Percentiles rank a stretch among this genome's conserved stretches.
These are phyloP conservation scores for Trichechus manatus DNA, from an alignment of 2,113 vertebrate genomes.

Conservation along the genomic window DNA sequence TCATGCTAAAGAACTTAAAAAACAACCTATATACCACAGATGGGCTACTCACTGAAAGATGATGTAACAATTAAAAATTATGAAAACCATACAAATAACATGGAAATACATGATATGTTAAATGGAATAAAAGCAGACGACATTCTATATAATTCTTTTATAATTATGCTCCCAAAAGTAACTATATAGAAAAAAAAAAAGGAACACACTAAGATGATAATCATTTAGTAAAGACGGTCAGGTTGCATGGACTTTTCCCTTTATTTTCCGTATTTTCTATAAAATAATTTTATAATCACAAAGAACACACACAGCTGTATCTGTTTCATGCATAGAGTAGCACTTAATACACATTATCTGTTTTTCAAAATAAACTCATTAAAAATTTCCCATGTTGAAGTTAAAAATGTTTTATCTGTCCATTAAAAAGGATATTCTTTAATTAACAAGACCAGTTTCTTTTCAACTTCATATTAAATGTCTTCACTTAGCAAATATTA, in stretches of 20 bases:
- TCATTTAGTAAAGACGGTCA: not conserved
- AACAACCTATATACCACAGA: not conserved
- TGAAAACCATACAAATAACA: not conserved
- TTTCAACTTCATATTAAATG: slow-evolving; percentile 13
- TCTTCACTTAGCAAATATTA: slow-evolving; percentile 50
- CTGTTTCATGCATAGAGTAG: not conserved
- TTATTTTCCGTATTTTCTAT: slow-evolving; percentile 31
- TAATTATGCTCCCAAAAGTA: not conserved
- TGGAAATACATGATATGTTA: not conserved
- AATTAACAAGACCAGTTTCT: slow-evolving; percentile 14
- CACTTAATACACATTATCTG: slow-evolving; percentile 10
- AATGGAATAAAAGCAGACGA: not conserved
- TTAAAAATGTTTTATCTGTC: slow-evolving; percentile 24
- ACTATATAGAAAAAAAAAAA: not conserved
- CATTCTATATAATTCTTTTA: not conserved
- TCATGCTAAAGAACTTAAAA: slow-evolving; percentile 12
- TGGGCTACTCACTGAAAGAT: not conserved
- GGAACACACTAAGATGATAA: not conserved
- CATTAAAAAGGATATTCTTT: not conserved
- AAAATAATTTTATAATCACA: slow-evolving; percentile 36
- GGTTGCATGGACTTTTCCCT: not conserved
- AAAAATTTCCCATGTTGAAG: not conserved
- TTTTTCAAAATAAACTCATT: not conserved
- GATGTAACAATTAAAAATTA: not conserved
- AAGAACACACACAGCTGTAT: not conserved